Evolutionary conservation across 2,888 invertebrate species (phyloP), one percentile per base, ranked within the genome.

Genomic region (Perithous albicinctus): DNA sequence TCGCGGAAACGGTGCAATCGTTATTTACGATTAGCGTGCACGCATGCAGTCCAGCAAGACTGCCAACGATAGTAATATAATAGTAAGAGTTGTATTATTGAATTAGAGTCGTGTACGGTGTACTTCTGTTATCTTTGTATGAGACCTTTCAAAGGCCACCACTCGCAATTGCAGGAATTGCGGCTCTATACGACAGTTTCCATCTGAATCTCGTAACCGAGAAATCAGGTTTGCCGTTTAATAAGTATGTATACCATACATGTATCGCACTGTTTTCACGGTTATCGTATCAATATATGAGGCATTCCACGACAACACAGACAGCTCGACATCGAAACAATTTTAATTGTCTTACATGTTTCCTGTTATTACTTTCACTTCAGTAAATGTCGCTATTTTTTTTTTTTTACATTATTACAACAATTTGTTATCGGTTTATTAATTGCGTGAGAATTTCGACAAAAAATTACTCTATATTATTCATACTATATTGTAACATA

Each of bases 1-100:
- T 80, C 56, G 72, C 76, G 80, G 80, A 80, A 80, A 72, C 77
- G 51, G 35, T 69, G 54, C 51, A 43, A 64, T 69, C 63, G 67
- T 29, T 56, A 29, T 61, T 80, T 63, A 59, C 69, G 63, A 75
- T 80, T 80, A 72, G 59, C 48, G 43, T 61, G 66, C 56, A 56
- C 54, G 23, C 43, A 46, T 29, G 64, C 64, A 15, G 56, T 73
- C 46, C 59, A 12, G 56, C 46, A 7, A n/a, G n/a, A 29, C 54
- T 70, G n/a, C 56, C 41, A 46, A 18, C 18, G 35, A 5, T 23
- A 51, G 48, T 67, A 67, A n/a, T 46, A 70, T 70, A 69, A 63
- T 29, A 38, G 51, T 51, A 48, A 69, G 32, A 73, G 51, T 56
- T 29, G 56, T n/a, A 56, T 56, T 56, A 51, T 51, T 23, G 46